Percentiles rank a stretch among this genome's conserved stretches.
phyloP scores from a whole-genome alignment of 2,113 vertebrate species.

The Anguilla japonica region DNA sequence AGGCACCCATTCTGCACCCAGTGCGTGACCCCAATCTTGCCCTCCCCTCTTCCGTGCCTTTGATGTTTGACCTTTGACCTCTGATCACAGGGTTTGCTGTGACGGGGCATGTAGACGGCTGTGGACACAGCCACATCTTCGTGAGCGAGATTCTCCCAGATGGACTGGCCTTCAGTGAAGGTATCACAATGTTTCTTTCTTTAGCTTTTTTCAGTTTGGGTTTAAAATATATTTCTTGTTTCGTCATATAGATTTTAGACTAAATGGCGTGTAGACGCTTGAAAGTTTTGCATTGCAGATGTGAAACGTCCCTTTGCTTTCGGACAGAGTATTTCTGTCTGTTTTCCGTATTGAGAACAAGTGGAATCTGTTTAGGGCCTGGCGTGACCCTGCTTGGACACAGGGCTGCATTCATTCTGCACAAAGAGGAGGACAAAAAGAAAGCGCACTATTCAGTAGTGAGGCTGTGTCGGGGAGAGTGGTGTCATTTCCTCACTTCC shows the following conservation, averaged over 20 bases:
- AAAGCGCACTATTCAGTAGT: not conserved
- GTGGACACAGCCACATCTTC: slow-evolving; percentile 77
- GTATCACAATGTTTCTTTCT: slow-evolving; percentile 50
- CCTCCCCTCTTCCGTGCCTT: not conserved
- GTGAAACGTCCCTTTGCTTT: not conserved
- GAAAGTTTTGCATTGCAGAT: not conserved
- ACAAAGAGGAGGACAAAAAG: not conserved
- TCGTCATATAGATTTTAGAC: not conserved
- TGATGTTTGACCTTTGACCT: not conserved
- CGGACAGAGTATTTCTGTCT: not conserved
- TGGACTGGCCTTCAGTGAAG: slow-evolving; percentile 81
- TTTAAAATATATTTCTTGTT: not conserved
- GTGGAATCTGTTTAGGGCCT: not conserved
- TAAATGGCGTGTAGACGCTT: not conserved
- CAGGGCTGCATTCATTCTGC: not conserved
- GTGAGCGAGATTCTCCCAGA: slow-evolving; percentile 85
- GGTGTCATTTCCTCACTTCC: not conserved
- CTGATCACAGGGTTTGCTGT: slow-evolving; percentile 81
- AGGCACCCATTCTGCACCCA: no score
- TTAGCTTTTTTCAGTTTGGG: not conserved
- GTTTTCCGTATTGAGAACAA: not conserved
- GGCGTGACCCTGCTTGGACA: not conserved
- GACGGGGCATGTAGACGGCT: slow-evolving; percentile 79
- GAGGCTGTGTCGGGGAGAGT: not conserved
- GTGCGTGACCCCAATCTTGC: not conserved